Base-by-base conservation (phyloP, 2,797 vertebrate species). In the Erithacus rubecula region DNA sequence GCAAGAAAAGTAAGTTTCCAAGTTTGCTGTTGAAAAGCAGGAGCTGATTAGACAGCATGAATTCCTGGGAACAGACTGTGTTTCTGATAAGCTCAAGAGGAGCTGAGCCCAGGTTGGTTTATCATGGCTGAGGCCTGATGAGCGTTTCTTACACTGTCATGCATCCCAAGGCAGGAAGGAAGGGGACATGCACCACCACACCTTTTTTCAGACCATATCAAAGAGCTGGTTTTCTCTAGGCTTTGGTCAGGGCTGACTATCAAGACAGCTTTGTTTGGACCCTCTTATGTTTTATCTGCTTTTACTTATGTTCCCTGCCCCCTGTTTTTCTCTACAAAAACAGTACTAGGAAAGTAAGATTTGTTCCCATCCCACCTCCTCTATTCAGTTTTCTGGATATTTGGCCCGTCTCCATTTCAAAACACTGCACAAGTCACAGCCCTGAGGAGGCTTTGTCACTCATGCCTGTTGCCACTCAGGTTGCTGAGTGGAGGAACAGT, bases 291-390 rank as follows among this genome's bases (percentile, higher is more conserved):
- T 87, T 79, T 71, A 17, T 51, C 37, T 78, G 21, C 27, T 82
- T 59, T 76, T 76, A 11, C 3, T 72, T 16, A 5, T 19, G 26
- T 85, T 15, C 9, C 7, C 18, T 30, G 15, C 67, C 12, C 9
- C 29, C 23, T 37, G 22, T 37, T 32, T 14, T 89, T 36, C n/a
- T 52, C 14, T 56, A 46, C 37, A 64, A 71, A 47, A 49, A 49
- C 14, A 49, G 32, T 23, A 23, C 37, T 87, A 62, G 30, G 41
- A 39, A 83, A 72, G 18, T 80, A 34, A 13, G 18, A n/a, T 37
- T 18, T 17, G 1, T 55, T 36, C 21, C 30, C 5, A 8, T 16
- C 10, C 12, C 15, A 3, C 8, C 15, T 27, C 4, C 5, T 22
- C 12, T 5, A 6, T 46, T 83, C 26, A 32, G 11, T 74, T 80